Evolutionary conservation across 1,140 invertebrate species (phyloP), one percentile per base, ranked within the genome.

Genomic region (Drosophila mojavensis): DNA sequence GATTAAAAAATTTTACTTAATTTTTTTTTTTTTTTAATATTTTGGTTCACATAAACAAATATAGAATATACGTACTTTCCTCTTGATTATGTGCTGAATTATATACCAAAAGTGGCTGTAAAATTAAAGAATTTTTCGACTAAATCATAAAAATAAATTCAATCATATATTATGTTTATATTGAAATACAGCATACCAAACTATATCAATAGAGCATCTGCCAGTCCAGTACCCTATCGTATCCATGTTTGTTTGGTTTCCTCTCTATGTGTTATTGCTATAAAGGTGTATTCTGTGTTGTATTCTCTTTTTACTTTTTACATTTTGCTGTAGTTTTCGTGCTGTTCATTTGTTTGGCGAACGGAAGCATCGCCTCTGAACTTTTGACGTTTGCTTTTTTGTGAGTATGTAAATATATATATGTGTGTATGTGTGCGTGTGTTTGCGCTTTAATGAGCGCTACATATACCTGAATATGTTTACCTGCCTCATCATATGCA

Each of bases 341-440:
- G 76, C 15, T 51, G 11, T 55, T 48, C 43, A 55, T 59, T 60
- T 54, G 50, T 59, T 58, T 65, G 15, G 36, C 59, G 43, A 59
- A 63, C 81, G 81, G 81, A 84, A 84, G 77, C 71, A 82, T 82
- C 55, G 79, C 61, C 81, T 86, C 80, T 74, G 71, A 79, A 77
- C 81, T 83, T 79, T 76, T 63, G 33, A 64, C 66, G 28, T 73
- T 82, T 61, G 17, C 39, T 39, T 47, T 1, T 41, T 4, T 47
- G 33, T 55, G 15, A 28, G 50, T 17, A 5, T 36, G 11, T 30
- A 1, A 51, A 6, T 28, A 9, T 33, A 9, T 10, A 2, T 33
- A 5, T 33, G 9, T 33, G 58, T 62, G 4, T 70, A 41, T 73
- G 33, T 83, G 51, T 24, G 6, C 5, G 5, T 63, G 60, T 75